phyloP scores from a whole-genome alignment of 1,140 invertebrate genomes.

The Acromyrmex heyeri region DNA sequence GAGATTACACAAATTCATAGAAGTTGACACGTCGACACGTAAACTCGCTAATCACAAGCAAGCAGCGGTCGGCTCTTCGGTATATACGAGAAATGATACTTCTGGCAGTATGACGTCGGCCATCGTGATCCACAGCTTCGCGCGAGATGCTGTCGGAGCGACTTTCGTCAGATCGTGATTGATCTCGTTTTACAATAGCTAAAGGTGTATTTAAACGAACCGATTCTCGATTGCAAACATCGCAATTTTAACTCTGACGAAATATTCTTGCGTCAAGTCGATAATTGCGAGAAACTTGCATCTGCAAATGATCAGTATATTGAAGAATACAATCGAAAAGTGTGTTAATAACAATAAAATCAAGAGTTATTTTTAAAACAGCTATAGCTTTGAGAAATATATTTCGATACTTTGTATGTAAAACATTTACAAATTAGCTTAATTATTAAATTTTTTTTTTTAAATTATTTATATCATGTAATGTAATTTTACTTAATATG shows the following conservation, averaged over 20 bases:
- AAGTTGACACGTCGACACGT: conserved; percentile 23
- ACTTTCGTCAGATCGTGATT: neutral
- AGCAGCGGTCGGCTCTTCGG: neutral
- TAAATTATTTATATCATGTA: neutral
- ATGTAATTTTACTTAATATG: too few relatives aligned
- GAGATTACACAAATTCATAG: conserved; percentile 17
- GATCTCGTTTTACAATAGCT: neutral
- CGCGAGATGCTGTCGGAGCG: neutral
- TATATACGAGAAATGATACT: neutral
- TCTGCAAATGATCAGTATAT: neutral
- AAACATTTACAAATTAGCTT: neutral
- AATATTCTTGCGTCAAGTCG: neutral
- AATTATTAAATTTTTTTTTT: neutral
- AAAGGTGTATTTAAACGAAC: neutral
- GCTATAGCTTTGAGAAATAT: neutral
- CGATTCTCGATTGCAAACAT: neutral
- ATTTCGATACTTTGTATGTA: neutral
- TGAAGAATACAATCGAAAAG: neutral
- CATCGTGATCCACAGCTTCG: neutral
- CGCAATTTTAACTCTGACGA: neutral
- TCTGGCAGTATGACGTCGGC: conserved; percentile 21
- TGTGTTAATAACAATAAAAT: neutral
- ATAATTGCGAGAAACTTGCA: neutral
- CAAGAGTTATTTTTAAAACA: neutral
- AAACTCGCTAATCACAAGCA: conserved; percentile 23